These are phyloP conservation scores for Dolichotis patagonum DNA, from an alignment of 2,113 vertebrate genomes.

Conservation along the genomic window DNA sequence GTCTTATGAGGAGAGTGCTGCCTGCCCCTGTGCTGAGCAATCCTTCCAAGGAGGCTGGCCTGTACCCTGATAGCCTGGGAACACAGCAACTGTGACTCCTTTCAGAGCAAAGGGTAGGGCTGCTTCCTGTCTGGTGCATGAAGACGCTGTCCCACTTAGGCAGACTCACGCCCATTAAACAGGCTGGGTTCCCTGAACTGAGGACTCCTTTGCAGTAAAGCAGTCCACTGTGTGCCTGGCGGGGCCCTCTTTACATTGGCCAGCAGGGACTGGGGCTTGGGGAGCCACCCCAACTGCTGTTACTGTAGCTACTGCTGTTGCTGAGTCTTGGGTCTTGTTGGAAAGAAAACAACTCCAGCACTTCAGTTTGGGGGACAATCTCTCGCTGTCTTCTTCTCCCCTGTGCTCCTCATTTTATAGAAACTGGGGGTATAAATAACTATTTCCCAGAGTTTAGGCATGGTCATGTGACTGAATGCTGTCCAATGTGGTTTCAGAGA, in stretches of 20 bases:
- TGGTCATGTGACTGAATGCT: neutral
- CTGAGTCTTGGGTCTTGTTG: neutral
- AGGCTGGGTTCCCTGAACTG: neutral
- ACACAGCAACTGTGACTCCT: no score
- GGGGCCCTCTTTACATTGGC: no score
- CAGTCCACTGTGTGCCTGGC: no score
- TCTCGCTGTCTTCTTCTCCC: neutral
- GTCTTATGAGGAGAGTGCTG: no score
- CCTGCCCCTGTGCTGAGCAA: no score
- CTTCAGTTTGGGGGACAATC: neutral
- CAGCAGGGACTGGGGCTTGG: neutral
- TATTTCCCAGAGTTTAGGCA: neutral
- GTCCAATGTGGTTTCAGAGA: no score
- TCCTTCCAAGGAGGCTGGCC: no score
- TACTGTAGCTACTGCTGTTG: neutral
- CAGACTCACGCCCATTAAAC: neutral
- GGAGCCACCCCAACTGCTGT: neutral
- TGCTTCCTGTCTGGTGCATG: no score
- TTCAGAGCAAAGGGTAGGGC: no score
- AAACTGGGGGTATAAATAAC: neutral
- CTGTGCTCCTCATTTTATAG: neutral
- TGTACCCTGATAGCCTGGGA: no score
- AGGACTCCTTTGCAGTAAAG: neutral
- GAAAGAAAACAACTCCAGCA: neutral
- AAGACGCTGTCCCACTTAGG: no score